Percentiles rank a stretch among this genome's conserved stretches.
These are phyloP conservation scores for Sepioteuthis lessoniana DNA, from an alignment of 2,888 invertebrate species.

Conservation along the genomic window DNA sequence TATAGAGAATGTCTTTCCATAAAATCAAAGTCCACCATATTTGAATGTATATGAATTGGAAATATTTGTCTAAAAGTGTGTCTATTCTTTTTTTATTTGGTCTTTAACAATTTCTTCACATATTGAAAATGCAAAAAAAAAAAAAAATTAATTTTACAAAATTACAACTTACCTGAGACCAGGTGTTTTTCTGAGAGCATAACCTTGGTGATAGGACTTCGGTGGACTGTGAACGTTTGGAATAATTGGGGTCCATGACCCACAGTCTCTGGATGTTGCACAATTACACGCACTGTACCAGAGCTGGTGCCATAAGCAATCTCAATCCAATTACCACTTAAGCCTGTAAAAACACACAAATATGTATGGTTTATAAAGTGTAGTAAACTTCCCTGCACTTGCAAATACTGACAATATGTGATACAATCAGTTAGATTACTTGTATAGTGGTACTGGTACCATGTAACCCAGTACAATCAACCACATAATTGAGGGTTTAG, in stretches of 20 bases:
- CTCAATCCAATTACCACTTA: slow-evolving; percentile 99
- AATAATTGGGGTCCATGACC: slow-evolving; percentile 98
- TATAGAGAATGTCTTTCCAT: no score
- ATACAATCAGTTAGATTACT: no score
- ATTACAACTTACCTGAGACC: slow-evolving; percentile 82
- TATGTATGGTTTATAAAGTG: background rate
- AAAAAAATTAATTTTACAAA: background rate
- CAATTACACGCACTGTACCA: slow-evolving; percentile 96
- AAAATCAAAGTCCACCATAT: no score
- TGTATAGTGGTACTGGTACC: no score
- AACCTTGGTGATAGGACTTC: slow-evolving; percentile 93
- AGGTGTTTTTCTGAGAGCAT: slow-evolving; percentile 94
- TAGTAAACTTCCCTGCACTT: no score
- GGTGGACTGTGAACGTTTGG: slow-evolving; percentile 97
- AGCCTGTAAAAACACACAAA: slow-evolving; percentile 79
- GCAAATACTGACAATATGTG: no score
- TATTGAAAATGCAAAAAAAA: background rate
- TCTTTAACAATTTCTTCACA: background rate
- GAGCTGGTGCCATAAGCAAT: slow-evolving; percentile 97
- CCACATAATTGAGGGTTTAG: no score
- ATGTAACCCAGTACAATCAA: no score
- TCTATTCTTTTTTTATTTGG: background rate
- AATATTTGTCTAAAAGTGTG: no score
- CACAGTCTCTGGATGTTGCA: slow-evolving; percentile 98
- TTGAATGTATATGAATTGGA: no score